Base-by-base conservation (phyloP, 2,797 vertebrate genomes). In the Microhierax caerulescens region DNA sequence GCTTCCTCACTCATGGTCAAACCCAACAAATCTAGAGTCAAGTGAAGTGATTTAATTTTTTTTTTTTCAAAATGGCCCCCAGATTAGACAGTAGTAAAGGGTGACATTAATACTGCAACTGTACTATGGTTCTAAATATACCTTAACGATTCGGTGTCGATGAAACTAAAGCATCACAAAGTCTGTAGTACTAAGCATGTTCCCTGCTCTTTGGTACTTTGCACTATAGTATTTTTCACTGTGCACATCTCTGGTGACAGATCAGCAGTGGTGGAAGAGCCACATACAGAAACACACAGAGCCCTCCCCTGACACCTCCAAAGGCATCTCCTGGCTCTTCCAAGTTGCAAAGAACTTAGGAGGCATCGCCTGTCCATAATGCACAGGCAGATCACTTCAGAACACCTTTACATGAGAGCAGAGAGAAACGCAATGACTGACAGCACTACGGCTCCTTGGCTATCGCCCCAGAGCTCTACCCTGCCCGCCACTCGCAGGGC, bases 401-500 rank as follows among this genome's bases (percentile, higher is more conserved):
- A 89, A 73, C 47, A 85, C 27, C 28, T 91, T 50, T 16, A 63
- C 43, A 6, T 0, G 6, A 79, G 7, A 95, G 23, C 32, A 68
- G 13, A 61, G 28, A 60, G n/a, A 82, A 67, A 79, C 0, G 0
- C 37, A 60, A 13, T 6, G n/a, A 75, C 59, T 12, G n/a, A 75
- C 0, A 0, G 57, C 37, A 76, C 28, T 8, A 2, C 1, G 32
- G 61, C 41, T 72, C 53, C 60, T 39, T 23, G 57, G 65, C 3
- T 5, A 50, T 5, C 30, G 47, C 20, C 82, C 34, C 77, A 18
- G 67, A 53, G 37, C 78, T 9, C 37, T 13, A 11, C 50, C 5
- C 34, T 12, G 39, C 22, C 60, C 9, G 0, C 64, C 80, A 86
- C 43, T 17, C 0, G 4, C 27, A 16, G 30, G 87, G 36, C 61